Evolutionary conservation across 2,888 invertebrate genomes (phyloP).

Genomic region (Pterobdella sp.): DNA sequence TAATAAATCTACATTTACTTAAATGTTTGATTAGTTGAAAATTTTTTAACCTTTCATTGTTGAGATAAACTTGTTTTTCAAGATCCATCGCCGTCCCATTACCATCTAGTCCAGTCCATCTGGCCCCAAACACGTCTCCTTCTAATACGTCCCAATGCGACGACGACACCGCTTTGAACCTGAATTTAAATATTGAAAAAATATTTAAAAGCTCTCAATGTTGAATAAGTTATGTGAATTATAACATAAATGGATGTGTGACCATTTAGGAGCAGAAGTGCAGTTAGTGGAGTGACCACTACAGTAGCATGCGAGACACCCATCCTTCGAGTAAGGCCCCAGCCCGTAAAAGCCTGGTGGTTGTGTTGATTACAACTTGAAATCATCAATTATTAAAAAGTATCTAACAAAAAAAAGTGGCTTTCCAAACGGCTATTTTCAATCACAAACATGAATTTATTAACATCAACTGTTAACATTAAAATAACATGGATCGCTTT

Average conservation of each 20-base stretch:
- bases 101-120: neutral
- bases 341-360: conserved; percentile 40
- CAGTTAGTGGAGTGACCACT: conserved; percentile 40
- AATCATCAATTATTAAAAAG: too few relatives aligned
- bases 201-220: neutral
- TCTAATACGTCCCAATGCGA: conserved; percentile 2
- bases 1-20: neutral
- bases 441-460: neutral
- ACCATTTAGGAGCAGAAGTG: conserved; percentile 39
- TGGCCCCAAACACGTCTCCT: conserved; percentile 19
- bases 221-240: neutral
- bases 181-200: neutral
- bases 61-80: neutral
- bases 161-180: neutral
- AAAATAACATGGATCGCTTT: neutral
- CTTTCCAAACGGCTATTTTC: neutral
- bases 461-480: neutral
- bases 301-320: conserved; percentile 41
- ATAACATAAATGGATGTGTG: neutral
- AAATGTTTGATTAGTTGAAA: neutral
- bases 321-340: conserved; percentile 39
- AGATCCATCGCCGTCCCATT: neutral
- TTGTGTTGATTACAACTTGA: too few relatives aligned
- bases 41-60: neutral
- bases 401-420: neutral